phyloP scores from a whole-genome alignment of 1,140 invertebrate species.

The Drusus annulatus region DNA sequence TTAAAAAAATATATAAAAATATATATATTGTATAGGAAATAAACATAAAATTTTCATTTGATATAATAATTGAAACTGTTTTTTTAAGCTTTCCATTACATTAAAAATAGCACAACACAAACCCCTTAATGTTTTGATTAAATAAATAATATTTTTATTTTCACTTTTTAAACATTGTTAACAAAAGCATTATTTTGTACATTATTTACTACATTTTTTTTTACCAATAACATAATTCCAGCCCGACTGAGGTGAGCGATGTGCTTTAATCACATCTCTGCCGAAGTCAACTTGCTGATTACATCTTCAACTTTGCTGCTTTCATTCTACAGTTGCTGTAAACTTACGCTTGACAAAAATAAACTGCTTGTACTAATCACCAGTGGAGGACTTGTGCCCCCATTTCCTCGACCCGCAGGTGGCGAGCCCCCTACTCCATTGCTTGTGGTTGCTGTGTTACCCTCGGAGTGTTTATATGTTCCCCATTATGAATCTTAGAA shows the following conservation, averaged over 20 bases:
- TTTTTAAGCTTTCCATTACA: too few relatives aligned
- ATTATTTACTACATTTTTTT: too few relatives aligned
- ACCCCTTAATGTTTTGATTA: too few relatives aligned
- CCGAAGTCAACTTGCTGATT: slow-evolving; percentile 18
- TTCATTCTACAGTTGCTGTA: slow-evolving; percentile 1
- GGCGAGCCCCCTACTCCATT: background rate
- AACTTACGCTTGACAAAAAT: slow-evolving; percentile 6
- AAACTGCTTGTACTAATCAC: slow-evolving; percentile 31
- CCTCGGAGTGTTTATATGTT: too few relatives aligned
- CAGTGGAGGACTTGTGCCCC: background rate
- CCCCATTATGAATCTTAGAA: too few relatives aligned
- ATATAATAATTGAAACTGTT: too few relatives aligned
- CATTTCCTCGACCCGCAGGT: background rate
- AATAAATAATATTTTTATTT: background rate
- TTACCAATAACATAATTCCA: background rate
- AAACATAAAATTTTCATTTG: too few relatives aligned
- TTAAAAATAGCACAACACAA: too few relatives aligned
- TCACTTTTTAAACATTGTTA: background rate
- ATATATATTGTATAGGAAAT: too few relatives aligned
- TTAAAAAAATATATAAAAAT: too few relatives aligned
- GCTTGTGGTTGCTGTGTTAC: background rate
- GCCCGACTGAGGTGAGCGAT: slow-evolving; percentile 5
- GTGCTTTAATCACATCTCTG: slow-evolving; percentile 2
- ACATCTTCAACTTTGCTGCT: slow-evolving; percentile 1
- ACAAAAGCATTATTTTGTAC: background rate